A percentile compares a stretch with the other conserved stretches of the same genome.
Conservation (phyloP, 2,113 vertebrate species). For the Oenanthe oenanthe region DNA sequence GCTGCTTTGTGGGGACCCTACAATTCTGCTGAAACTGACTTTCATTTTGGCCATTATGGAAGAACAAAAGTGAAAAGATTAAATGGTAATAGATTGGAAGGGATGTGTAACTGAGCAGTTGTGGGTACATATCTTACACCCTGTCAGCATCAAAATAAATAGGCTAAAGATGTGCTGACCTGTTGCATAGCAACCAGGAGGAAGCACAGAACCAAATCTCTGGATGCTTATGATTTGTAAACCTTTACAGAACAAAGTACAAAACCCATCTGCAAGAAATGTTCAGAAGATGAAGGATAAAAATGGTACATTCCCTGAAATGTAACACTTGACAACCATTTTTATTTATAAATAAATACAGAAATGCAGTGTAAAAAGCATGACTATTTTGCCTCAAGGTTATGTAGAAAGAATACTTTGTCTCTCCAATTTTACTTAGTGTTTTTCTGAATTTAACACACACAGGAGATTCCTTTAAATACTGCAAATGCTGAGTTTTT, state of each 20-base stretch:
- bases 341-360: constrained; percentile 20
- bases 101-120: not conserved
- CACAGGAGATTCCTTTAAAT: not conserved
- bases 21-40: not conserved
- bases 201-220: not conserved
- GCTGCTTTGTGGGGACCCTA: not conserved
- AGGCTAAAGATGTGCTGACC: constrained; percentile 12
- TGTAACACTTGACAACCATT: not conserved
- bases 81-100: not conserved
- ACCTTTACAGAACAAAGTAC: not conserved
- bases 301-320: not conserved
- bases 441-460: not conserved
- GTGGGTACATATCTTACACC: not conserved
- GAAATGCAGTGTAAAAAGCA: not conserved
- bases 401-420: not conserved
- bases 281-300: constrained; percentile 1
- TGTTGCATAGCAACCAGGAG: constrained; percentile 53
- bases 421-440: not conserved
- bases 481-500: not conserved
- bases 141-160: not conserved
- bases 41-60: not conserved
- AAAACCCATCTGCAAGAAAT: not conserved
- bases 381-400: constrained; percentile 25
- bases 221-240: not conserved
- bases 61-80: not conserved